Conservation (phyloP, 2,888 invertebrate species). For the Dicranocentrus wangi region DNA sequence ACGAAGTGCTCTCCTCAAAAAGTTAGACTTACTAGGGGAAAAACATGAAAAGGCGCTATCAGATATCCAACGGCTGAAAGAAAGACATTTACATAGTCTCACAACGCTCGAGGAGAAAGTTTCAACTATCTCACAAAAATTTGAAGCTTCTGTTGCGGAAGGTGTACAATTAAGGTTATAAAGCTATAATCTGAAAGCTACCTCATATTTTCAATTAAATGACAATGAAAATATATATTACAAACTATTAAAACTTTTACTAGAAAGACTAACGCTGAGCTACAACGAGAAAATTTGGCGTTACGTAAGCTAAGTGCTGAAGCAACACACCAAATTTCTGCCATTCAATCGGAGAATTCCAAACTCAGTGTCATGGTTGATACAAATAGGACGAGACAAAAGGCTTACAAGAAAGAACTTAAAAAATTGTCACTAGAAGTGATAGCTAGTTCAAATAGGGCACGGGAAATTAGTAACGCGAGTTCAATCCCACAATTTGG, state of each 20-base stretch:
- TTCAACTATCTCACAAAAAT: slow-evolving; percentile 42
- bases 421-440: neutral
- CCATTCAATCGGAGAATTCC: slow-evolving; percentile 17
- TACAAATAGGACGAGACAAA: neutral
- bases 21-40: slow-evolving; percentile 58
- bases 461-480: too few relatives aligned
- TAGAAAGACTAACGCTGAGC: slow-evolving; percentile 35
- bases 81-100: slow-evolving; percentile 41
- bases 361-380: neutral
- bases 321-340: neutral
- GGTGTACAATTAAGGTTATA: slow-evolving; percentile 32
- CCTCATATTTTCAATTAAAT: neutral
- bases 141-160: slow-evolving; percentile 51
- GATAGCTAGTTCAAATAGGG: too few relatives aligned
- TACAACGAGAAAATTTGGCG: slow-evolving; percentile 32
- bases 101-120: slow-evolving; percentile 47
- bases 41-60: slow-evolving; percentile 38
- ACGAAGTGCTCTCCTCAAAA: slow-evolving; percentile 47
- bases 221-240: slow-evolving; percentile 2
- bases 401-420: neutral
- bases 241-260: neutral
- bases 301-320: slow-evolving; percentile 24
- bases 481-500: too few relatives aligned
- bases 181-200: neutral
- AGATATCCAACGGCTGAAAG: slow-evolving; percentile 38